Conservation (phyloP, 2,797 vertebrate genomes). For the Phataginus tetradactyla region DNA sequence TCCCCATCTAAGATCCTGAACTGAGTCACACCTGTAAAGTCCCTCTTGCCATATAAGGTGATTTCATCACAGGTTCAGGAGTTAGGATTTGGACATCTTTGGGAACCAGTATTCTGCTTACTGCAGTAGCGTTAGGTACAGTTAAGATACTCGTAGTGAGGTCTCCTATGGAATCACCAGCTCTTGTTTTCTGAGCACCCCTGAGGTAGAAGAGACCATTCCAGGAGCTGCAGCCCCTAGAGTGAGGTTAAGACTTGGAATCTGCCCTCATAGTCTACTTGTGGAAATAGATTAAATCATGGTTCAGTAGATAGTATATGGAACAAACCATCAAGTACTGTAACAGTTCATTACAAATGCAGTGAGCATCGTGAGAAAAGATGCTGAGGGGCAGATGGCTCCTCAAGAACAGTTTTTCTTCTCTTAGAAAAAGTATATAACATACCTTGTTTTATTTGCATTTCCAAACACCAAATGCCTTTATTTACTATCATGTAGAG, state of each 20-base stretch:
- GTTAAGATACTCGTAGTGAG: neutral
- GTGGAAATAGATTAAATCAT: neutral
- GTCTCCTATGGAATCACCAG: neutral
- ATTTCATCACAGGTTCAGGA: neutral
- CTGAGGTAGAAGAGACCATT: neutral
- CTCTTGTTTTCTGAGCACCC: neutral
- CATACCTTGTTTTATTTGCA: slow-evolving; percentile 58
- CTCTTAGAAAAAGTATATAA: neutral
- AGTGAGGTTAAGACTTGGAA: neutral
- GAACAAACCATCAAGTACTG: neutral
- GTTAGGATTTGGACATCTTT: neutral
- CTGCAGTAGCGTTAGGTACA: neutral
- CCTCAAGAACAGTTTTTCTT: slow-evolving; percentile 6
- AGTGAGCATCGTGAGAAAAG: neutral
- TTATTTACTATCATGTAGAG: slow-evolving; percentile 61
- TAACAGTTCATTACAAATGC: neutral
- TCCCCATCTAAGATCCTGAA: neutral
- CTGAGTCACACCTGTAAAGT: neutral
- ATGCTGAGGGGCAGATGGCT: slow-evolving; percentile 25
- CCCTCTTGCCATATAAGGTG: neutral
- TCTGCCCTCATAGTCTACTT: neutral
- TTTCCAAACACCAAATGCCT: slow-evolving; percentile 70
- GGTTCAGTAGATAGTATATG: fast-evolving
- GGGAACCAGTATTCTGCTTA: neutral
- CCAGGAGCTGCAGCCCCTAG: fast-evolving